Conservation (phyloP, 2,113 vertebrate genomes). For the Vulpes ferrilata region DNA sequence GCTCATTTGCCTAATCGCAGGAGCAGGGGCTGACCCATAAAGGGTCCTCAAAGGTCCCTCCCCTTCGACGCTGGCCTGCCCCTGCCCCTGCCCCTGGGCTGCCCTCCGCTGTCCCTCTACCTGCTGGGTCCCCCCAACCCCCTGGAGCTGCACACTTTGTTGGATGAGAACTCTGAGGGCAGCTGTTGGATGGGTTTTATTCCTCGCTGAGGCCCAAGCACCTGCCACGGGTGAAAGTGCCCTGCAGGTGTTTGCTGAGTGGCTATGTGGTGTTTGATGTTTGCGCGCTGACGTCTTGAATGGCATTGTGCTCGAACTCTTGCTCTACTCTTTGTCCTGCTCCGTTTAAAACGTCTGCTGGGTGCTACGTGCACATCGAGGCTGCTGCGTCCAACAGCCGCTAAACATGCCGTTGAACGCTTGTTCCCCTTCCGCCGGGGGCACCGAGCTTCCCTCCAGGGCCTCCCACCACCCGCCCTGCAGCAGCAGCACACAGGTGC, state of each 20-base stretch:
- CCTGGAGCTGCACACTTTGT: no score
- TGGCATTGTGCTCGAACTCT: background rate
- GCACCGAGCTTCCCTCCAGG: background rate
- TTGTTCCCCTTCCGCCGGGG: rapidly evolving
- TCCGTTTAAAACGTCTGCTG: background rate
- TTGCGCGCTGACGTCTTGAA: background rate
- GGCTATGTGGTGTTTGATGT: background rate
- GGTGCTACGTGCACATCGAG: background rate
- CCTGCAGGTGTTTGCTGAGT: background rate
- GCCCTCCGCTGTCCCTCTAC: no score
- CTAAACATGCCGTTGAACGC: no score
- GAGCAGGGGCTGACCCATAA: no score
- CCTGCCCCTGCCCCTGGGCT: no score
- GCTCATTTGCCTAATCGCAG: background rate
- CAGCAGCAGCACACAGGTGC: background rate
- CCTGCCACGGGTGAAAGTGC: background rate
- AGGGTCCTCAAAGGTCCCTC: no score
- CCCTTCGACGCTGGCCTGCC: no score
- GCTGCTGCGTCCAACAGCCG: background rate
- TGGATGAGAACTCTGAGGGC: no score
- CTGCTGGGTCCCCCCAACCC: no score
- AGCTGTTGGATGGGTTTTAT: no score
- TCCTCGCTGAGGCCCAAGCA: no score
- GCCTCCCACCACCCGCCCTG: background rate
- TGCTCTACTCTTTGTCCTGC: background rate